Evolutionary conservation across 1,140 invertebrate species (phyloP).

Genomic region (Aphidius ervi): DNA sequence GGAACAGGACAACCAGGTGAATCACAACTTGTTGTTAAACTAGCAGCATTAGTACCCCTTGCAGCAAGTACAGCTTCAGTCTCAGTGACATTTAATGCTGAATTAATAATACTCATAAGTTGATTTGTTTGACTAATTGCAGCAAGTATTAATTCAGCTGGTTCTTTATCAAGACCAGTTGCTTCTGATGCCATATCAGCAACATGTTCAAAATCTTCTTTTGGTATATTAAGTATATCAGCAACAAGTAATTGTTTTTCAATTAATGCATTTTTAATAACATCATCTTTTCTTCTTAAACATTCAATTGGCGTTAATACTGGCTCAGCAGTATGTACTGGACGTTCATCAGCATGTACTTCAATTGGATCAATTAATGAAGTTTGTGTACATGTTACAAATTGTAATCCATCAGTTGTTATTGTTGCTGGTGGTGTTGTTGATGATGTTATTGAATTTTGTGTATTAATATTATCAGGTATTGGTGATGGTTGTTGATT

Average conservation of each 20-base stretch:
- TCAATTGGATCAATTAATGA: slow-evolving; percentile 75
- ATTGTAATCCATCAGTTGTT: slow-evolving; percentile 42
- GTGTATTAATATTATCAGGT: not conserved
- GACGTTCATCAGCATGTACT: slow-evolving; percentile 69
- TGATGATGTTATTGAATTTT: not conserved
- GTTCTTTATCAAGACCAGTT: slow-evolving; percentile 57
- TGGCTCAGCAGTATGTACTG: slow-evolving; percentile 72
- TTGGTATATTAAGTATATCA: slow-evolving; percentile 71
- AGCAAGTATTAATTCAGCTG: slow-evolving; percentile 65
- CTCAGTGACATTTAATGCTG: slow-evolving; percentile 53
- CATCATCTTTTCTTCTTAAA: slow-evolving; percentile 67
- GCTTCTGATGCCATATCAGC: slow-evolving; percentile 61
- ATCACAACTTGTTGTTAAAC: slow-evolving; percentile 31
- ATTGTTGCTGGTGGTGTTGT: not conserved
- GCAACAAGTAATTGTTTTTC: slow-evolving; percentile 74
- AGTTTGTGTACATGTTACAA: slow-evolving; percentile 57
- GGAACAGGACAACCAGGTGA: slow-evolving; percentile 37
- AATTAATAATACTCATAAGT: slow-evolving; percentile 54
- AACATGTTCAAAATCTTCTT: slow-evolving; percentile 65
- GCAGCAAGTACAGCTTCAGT: slow-evolving; percentile 51
- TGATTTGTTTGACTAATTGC: slow-evolving; percentile 66
- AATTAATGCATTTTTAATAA: slow-evolving; percentile 65
- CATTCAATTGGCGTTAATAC: slow-evolving; percentile 75
- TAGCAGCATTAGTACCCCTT: slow-evolving; percentile 25
- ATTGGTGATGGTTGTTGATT: no score